Evolutionary conservation across 1,140 invertebrate species (phyloP).

Genomic region (Coptotermes formosanus): DNA sequence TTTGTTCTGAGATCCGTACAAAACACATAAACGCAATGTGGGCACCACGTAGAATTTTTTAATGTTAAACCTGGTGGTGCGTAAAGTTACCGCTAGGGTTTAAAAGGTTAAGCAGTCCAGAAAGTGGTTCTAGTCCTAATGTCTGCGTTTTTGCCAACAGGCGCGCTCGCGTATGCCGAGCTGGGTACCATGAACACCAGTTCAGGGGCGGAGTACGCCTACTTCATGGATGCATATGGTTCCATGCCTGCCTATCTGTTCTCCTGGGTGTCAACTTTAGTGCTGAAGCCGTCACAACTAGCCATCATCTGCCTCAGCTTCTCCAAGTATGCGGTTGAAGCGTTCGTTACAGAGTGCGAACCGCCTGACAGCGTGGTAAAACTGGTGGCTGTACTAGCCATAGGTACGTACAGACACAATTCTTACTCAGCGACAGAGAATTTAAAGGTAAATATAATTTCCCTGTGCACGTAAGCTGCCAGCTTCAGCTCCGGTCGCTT

Average conservation of each 20-base stretch:
- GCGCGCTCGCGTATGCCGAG: constrained; percentile 89
- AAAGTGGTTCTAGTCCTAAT: neutral
- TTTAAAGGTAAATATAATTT: too few species aligned
- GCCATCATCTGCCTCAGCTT: constrained; percentile 93
- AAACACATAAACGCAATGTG: too few species aligned
- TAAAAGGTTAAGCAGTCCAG: neutral
- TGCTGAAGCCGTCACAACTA: constrained; percentile 90
- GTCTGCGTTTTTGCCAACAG: constrained; percentile 48
- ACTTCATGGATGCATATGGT: constrained; percentile 88
- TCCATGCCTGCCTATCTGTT: constrained; percentile 87
- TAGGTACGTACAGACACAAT: constrained; percentile 56
- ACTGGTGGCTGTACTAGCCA: constrained; percentile 75
- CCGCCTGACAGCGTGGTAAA: constrained; percentile 74
- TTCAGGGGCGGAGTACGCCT: constrained; percentile 90
- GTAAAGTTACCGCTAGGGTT: too few species aligned
- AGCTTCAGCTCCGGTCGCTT: neutral
- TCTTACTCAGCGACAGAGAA: neutral
- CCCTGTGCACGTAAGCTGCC: neutral
- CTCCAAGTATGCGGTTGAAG: constrained; percentile 90
- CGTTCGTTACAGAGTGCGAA: constrained; percentile 82
- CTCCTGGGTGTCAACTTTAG: constrained; percentile 87
- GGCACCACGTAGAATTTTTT: too few species aligned
- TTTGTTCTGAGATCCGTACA: too few species aligned
- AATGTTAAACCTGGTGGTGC: too few species aligned
- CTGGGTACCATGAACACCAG: constrained; percentile 91